Evolutionary conservation across 2,888 invertebrate genomes (phyloP).

Genomic region (Harpalus rufipes): DNA sequence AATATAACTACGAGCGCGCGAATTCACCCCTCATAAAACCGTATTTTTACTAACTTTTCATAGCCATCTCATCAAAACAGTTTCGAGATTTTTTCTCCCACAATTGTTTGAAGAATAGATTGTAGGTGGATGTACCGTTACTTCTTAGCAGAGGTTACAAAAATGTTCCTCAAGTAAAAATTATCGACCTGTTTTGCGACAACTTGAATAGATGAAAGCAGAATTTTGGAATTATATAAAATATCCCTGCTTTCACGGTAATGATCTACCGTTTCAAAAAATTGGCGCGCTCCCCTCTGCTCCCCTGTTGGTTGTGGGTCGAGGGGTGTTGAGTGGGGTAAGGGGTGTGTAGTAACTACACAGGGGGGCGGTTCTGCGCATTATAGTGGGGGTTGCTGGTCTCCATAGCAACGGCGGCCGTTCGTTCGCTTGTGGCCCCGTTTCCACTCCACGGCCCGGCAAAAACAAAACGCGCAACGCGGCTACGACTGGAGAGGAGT

Average conservation of each 20-base stretch:
- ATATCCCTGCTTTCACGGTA: constrained; percentile 51
- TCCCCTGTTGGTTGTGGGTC: constrained; percentile 1
- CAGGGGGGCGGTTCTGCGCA: constrained; percentile 65
- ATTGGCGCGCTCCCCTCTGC: constrained; percentile 40
- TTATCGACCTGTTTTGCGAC: not conserved
- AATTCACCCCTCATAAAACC: constrained; percentile 4
- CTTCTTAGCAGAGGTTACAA: not conserved
- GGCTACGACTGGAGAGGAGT: constrained; percentile 1
- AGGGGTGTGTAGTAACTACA: constrained; percentile 56
- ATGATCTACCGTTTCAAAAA: constrained; percentile 60
- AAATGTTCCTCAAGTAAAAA: constrained; percentile 7
- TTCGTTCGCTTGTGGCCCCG: constrained; percentile 72
- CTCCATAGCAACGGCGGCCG: constrained; percentile 51
- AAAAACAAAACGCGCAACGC: constrained; percentile 75
- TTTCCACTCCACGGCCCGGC: constrained; percentile 71
- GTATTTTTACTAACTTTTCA: constrained; percentile 25
- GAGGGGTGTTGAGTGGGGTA: not conserved
- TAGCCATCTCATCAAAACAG: not conserved
- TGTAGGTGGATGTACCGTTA: constrained; percentile 36
- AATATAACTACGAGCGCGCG: constrained; percentile 30
- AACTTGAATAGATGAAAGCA: not conserved
- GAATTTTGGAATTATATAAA: constrained; percentile 32
- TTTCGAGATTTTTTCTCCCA: constrained; percentile 24
- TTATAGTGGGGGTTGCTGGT: constrained; percentile 71
- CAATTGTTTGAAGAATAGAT: constrained; percentile 14